Evolutionary conservation across 2,113 vertebrate species (phyloP), one percentile per base, ranked within the genome.

Genomic region (Urocitellus parryii): DNA sequence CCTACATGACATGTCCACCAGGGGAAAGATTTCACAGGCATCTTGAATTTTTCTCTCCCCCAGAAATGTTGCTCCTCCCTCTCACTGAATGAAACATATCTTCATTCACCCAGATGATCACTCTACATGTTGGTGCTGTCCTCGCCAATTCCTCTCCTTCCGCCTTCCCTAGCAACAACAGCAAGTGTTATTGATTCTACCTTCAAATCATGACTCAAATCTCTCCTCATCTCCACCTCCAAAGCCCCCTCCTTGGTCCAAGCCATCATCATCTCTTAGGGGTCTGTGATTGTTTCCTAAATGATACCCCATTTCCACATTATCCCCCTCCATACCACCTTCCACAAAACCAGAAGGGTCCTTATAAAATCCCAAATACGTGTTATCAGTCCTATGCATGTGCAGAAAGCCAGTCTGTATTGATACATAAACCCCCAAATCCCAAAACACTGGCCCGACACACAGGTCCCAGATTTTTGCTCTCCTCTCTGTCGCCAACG

Each of bases 401-500:
- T 27, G 5, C 25, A 83, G 45, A 87, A 77, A 82, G 4, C 25
- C 13, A 51, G 51, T 70, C 20, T 12, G 25, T 29, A n/a, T 56
- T 84, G 88, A n/a, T 10, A 82, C 1, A 39, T 45, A 67, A 88
- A 34, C 27, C 20, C 82, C 63, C 8, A 86, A 77, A 78, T 34
- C n/a, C 29, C 9, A 32, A 63, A 78, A 18, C 4, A 84, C 79
- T 48, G 20, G 14, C 18, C 45, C 56, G 3, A 32, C 22, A 37
- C 8, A 0, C 0, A 90, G 24, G 7, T 65, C 20, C 48, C 25
- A 45, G 5, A 39, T n/a, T 45, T 87, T 22, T 16, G 14, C 1
- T 4, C 10, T 14, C 0, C 3, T 5, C 0, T 80, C 17, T 9
- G 32, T 12, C 2, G 18, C 84, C 48, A 51, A 37, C 6, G 37